These are phyloP conservation scores for Artemia franciscana DNA, from an alignment of 1,140 invertebrate species.

Conservation along the genomic window DNA sequence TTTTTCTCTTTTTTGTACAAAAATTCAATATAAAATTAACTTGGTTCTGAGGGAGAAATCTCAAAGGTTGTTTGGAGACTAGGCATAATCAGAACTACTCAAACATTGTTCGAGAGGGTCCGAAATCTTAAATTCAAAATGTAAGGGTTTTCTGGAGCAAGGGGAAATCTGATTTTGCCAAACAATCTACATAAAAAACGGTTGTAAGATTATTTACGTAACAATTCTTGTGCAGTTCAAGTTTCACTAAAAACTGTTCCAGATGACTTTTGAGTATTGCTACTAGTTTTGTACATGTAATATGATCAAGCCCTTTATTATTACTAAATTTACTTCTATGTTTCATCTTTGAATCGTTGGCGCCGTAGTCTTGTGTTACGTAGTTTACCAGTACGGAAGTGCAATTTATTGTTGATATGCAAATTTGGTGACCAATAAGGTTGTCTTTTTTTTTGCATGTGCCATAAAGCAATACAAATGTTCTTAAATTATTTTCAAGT, in stretches of 20 bases:
- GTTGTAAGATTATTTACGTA: background rate
- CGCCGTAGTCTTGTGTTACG: background rate
- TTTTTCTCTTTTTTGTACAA: no score
- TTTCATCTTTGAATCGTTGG: background rate
- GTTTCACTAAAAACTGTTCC: background rate
- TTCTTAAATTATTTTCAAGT: no score
- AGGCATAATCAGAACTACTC: no score
- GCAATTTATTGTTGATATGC: background rate
- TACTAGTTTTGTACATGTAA: background rate
- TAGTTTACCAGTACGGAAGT: background rate
- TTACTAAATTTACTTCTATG: background rate
- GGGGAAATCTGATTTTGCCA: background rate
- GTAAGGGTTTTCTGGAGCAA: no score
- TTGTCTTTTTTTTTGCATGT: background rate
- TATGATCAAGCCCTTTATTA: background rate
- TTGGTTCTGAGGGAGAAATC: no score
- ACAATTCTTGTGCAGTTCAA: background rate
- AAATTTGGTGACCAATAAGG: background rate
- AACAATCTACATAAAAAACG: background rate
- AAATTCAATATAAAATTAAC: no score
- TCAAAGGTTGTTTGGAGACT: no score
- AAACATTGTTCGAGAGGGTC: no score
- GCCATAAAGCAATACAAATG: background rate
- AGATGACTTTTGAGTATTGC: background rate
- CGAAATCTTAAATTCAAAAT: no score